phyloP scores from a whole-genome alignment of 1,140 invertebrate genomes.

The Lamellibrachia luymesi region DNA sequence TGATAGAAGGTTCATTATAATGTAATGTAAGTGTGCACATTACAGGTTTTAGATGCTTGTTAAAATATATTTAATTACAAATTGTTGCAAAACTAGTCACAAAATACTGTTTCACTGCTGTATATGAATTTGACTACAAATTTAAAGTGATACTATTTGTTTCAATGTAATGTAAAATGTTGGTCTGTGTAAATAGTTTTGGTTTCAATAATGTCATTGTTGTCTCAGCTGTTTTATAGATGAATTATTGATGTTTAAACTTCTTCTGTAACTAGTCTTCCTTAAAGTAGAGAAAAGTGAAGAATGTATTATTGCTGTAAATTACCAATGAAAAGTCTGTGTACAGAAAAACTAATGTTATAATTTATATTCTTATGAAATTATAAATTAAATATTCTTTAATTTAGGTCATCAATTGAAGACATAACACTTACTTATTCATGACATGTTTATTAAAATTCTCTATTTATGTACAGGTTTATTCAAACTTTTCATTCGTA shows the following conservation, averaged over 20 bases:
- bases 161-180: not conserved
- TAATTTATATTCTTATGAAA: not conserved
- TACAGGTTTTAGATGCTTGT: not conserved
- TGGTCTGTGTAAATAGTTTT: not conserved
- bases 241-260: not conserved
- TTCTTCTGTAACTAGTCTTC: not conserved
- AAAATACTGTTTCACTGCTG: too few relatives aligned
- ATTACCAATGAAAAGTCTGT: not conserved
- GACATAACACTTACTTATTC: not conserved
- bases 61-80: not conserved
- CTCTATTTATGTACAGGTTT: not conserved
- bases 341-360: not conserved
- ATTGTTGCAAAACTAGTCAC: too few relatives aligned
- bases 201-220: not conserved
- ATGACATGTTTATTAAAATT: slow-evolving; percentile 2
- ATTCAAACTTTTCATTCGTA: not conserved
- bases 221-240: not conserved
- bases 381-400: not conserved
- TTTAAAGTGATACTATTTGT: not conserved
- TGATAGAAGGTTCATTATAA: not conserved
- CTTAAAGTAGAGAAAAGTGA: not conserved
- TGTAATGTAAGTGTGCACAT: not conserved
- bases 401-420: not conserved
- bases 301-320: not conserved
- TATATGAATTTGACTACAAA: not conserved